Base-by-base conservation (phyloP, 2,113 vertebrate genomes). In the Tympanuchus pallidicinctus region DNA sequence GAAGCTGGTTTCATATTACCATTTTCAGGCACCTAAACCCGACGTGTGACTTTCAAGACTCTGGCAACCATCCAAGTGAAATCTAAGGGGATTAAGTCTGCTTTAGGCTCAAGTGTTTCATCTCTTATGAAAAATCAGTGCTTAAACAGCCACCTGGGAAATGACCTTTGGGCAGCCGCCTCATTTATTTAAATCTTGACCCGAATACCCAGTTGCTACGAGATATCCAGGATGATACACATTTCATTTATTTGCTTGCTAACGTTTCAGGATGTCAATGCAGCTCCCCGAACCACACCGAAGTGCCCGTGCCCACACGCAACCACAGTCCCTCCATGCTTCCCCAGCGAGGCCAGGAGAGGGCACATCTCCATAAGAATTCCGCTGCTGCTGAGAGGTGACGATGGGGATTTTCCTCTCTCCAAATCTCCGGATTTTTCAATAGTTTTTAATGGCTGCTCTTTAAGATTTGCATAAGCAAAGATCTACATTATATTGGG, bases 301-400 rank as follows among this genome's bases (percentile, higher is more conserved):
- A 2, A 1, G 25, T 1, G 21, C 64, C 64, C 13, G 34, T 42
- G 43, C 11, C 12, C 54, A 34, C 1, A 1, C 1, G n/a, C 57
- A 11, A 38, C 38, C 6, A 25, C 3, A 32, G 27, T 63, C 40
- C n/a, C 28, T 32, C 32, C 61, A 40, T 2, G 10, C 36, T 8
- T 93, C 71, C 78, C 70, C 15, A 6, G 8, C 7, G 27, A 72
- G 59, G 82, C 93, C 96, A 27, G 94, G 91, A 92, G 97, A 79
- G 96, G 95, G 97, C 95, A 90, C 48, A 74, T 75, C 74, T 94
- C 91, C 85, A 72, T 30, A 28, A 95, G 74, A 93, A 82, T 94
- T 75, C 47, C 36, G 1, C n/a, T 18, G 69, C 82, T 11, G 32
- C 71, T 83, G 36, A 30, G 32, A 42, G 3, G 6, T 13, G 30